Percentiles rank a stretch among this genome's conserved stretches.
phyloP scores from a whole-genome alignment of 1,140 invertebrate genomes.

The Frieseomelitta varia region DNA sequence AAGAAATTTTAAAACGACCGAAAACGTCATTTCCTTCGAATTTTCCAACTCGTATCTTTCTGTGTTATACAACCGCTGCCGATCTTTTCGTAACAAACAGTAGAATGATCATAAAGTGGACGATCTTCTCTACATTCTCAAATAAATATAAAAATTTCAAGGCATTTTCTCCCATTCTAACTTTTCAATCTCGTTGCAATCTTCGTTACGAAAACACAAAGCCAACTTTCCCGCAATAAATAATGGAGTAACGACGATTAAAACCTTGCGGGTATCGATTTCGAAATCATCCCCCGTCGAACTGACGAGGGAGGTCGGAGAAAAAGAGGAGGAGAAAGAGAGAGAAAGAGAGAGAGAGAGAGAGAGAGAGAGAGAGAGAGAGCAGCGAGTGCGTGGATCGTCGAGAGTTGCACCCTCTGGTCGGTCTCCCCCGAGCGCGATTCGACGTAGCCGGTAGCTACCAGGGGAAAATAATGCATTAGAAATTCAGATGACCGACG shows the following conservation, averaged over 20 bases:
- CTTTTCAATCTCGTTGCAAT: background rate
- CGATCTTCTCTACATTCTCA: too few species aligned
- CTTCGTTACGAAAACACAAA: background rate
- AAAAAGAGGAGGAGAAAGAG: too few species aligned
- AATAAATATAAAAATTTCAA: too few species aligned
- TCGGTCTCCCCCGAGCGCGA: background rate
- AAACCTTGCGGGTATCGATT: background rate
- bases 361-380: too few species aligned
- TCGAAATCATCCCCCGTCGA: background rate
- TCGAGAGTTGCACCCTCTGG: background rate
- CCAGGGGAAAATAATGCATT: slow-evolving; percentile 12
- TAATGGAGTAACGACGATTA: background rate
- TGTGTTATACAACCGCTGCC: background rate
- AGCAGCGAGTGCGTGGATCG: background rate
- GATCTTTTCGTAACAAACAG: background rate
- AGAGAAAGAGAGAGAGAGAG: too few species aligned
- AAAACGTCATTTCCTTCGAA: too few species aligned
- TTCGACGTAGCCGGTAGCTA: background rate
- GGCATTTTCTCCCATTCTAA: too few species aligned
- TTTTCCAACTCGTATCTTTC: too few species aligned
- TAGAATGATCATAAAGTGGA: too few species aligned
- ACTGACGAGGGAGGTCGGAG: background rate
- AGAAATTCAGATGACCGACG: slow-evolving; percentile 35
- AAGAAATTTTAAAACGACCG: too few species aligned
- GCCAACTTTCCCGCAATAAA: background rate